Percentiles rank a stretch among this genome's conserved stretches.
Evolutionary conservation across 2,113 vertebrate genomes (phyloP).

Genomic region (Elgaria multicarinata): DNA sequence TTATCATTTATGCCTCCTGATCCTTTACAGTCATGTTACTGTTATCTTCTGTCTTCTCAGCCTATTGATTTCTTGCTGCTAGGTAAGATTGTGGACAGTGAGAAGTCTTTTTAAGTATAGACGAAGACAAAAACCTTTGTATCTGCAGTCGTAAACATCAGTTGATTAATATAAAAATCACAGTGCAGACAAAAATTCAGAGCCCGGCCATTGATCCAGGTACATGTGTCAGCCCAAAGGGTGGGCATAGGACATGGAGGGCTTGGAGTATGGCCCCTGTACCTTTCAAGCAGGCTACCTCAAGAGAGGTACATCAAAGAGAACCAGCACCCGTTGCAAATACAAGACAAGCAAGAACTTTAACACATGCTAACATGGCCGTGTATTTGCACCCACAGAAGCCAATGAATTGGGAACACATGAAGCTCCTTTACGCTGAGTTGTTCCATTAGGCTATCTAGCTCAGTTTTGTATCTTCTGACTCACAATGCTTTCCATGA

Average conservation of each 20-base stretch:
- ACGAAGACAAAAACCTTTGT: background rate
- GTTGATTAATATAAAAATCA: background rate
- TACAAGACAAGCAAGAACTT: background rate
- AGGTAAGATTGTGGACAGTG: background rate
- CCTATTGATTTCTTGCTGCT: background rate
- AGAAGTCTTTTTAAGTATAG: background rate
- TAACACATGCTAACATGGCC: background rate
- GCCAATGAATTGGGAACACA: background rate
- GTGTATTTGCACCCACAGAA: background rate
- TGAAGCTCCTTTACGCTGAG: background rate
- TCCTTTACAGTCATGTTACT: background rate
- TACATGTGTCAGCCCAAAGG: background rate
- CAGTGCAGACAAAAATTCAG: too few relatives aligned
- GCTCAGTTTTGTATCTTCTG: background rate
- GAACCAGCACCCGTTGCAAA: background rate
- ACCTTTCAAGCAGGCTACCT: too few relatives aligned
- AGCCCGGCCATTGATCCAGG: background rate
- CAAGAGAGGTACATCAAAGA: background rate
- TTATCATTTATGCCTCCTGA: background rate
- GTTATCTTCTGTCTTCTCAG: background rate
- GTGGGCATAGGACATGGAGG: too few relatives aligned
- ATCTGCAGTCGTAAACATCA: background rate
- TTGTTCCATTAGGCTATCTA: background rate
- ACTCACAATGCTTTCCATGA: background rate
- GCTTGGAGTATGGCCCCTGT: too few relatives aligned